Conservation (phyloP, 2,113 vertebrate species). For the Tenebrosternarchus preto region DNA sequence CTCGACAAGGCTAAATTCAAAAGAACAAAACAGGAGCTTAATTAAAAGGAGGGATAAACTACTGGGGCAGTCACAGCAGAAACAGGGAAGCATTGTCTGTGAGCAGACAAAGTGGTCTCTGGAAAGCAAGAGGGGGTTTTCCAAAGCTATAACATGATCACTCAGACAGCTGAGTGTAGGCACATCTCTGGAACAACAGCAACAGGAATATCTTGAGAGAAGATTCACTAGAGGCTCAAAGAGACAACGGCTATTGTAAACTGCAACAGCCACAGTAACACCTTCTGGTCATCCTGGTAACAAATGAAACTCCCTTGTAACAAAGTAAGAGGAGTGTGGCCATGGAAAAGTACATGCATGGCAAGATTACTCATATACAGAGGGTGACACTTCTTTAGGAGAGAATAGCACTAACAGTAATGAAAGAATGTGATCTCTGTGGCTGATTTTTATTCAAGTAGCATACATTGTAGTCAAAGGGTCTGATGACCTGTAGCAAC, state of each 20-base stretch:
- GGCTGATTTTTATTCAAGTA: conserved; percentile 16
- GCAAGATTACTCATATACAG: not conserved
- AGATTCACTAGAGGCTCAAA: conserved; percentile 52
- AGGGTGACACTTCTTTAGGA: not conserved
- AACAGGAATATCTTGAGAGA: conserved; percentile 50
- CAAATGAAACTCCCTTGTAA: too few relatives aligned
- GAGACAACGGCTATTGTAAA: too few relatives aligned
- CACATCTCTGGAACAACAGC: conserved; percentile 19
- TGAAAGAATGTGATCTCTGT: not conserved
- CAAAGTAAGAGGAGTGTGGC: too few relatives aligned
- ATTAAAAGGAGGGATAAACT: not conserved
- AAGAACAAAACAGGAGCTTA: conserved; percentile 27
- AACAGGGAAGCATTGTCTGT: conserved; percentile 52
- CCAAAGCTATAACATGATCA: conserved; percentile 28
- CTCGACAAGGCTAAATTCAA: conserved; percentile 24
- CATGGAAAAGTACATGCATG: conserved; percentile 6
- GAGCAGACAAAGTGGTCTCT: not conserved
- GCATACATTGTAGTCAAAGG: conserved; percentile 54
- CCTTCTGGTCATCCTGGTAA: too few relatives aligned
- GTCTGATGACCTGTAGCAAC: conserved; percentile 29
- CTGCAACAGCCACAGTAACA: too few relatives aligned
- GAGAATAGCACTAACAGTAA: conserved; percentile 9
- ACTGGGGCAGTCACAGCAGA: not conserved
- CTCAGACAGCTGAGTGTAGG: conserved; percentile 55
- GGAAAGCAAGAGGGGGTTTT: conserved; percentile 23